phyloP scores from a whole-genome alignment of 2,797 vertebrate species.

The Acrossocheilus wenchowensis region DNA sequence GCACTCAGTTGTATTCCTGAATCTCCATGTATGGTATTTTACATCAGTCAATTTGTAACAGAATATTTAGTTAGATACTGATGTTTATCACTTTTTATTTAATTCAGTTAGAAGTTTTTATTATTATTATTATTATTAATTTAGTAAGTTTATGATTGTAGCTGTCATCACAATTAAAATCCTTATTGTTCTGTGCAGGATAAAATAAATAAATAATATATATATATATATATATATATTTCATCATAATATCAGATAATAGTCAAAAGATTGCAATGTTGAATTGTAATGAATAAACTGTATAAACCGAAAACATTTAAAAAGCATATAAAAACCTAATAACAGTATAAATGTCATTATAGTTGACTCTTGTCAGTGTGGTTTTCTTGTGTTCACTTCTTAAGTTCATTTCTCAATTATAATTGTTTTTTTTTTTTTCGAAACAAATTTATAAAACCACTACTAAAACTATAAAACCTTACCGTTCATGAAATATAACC shows the following conservation, averaged over 20 bases:
- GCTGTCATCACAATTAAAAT: neutral
- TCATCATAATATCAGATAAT: neutral
- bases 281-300: neutral
- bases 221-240: accelerated
- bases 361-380: neutral
- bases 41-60: neutral
- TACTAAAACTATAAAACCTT: neutral
- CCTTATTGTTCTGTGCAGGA: neutral
- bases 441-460: neutral
- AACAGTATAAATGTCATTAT: neutral
- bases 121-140: neutral
- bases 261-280: neutral
- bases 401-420: neutral
- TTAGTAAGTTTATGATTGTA: neutral
- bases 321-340: no score
- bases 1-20: neutral
- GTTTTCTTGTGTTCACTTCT: neutral
- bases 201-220: no score
- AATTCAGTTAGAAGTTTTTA: neutral
- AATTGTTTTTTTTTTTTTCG: no score
- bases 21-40: neutral
- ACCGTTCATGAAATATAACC: neutral
- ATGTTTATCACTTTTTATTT: neutral
- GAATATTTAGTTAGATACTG: neutral
- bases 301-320: neutral